These are phyloP conservation scores for Fregetta grallaria DNA, from an alignment of 2,113 vertebrate genomes.

Conservation along the genomic window DNA sequence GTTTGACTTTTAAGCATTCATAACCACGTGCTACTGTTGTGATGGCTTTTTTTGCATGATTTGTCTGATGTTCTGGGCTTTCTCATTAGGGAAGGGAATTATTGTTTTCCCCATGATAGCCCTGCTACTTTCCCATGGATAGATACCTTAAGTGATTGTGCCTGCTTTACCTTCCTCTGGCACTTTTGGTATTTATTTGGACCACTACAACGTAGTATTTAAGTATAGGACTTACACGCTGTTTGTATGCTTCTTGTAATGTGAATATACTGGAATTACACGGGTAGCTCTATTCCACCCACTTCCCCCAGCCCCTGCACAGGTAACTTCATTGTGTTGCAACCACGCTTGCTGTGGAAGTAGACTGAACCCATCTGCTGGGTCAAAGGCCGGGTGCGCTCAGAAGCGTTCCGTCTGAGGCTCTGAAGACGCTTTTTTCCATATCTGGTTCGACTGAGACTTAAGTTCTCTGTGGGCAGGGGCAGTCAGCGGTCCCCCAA, in stretches of 20 bases:
- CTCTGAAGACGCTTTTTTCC: neutral
- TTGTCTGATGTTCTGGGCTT: neutral
- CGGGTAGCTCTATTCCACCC: rapidly evolving
- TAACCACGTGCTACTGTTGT: rapidly evolving
- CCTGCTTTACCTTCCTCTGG: neutral
- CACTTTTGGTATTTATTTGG: neutral
- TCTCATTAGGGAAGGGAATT: neutral
- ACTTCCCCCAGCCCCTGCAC: too few relatives aligned
- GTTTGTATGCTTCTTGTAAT: neutral
- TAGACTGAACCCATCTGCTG: too few relatives aligned
- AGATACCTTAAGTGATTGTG: neutral
- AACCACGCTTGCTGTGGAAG: neutral
- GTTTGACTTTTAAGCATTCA: neutral
- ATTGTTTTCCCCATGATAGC: neutral
- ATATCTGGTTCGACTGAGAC: neutral
- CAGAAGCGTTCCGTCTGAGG: neutral
- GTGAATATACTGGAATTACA: neutral
- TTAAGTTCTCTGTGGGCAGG: neutral
- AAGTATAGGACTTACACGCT: neutral
- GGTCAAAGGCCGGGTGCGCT: neutral
- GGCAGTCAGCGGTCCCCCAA: neutral
- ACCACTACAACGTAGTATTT: neutral
- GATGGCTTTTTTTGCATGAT: neutral
- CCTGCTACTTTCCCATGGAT: neutral
- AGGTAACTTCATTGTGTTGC: too few relatives aligned